Percentiles rank a stretch among this genome's conserved stretches.
These are phyloP conservation scores for Rallus limicola DNA, from an alignment of 2,113 vertebrate species.

Conservation along the genomic window DNA sequence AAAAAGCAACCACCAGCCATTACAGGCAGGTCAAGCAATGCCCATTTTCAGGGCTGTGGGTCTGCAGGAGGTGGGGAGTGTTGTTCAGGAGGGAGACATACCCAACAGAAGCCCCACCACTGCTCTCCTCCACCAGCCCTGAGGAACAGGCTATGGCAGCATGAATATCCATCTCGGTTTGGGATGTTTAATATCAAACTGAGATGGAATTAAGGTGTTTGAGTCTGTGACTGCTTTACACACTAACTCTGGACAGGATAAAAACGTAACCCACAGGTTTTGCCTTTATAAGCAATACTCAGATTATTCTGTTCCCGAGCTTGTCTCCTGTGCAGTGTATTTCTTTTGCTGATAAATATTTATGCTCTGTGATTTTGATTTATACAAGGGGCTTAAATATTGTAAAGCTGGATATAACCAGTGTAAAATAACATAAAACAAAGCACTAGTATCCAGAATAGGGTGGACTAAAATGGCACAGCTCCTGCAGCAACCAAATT, in stretches of 20 bases:
- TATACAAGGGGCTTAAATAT: slow-evolving; percentile 59
- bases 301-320: not conserved
- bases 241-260: not conserved
- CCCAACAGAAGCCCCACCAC: not conserved
- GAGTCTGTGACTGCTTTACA: not conserved
- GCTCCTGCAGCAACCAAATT: not conserved
- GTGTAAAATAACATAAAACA: slow-evolving; percentile 25
- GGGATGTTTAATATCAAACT: not conserved
- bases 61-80: not conserved
- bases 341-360: slow-evolving; percentile 69
- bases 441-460: not conserved
- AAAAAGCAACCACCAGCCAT: not conserved
- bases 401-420: slow-evolving; percentile 25
- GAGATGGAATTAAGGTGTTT: not conserved
- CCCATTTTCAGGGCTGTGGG: not conserved
- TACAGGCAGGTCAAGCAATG: not conserved
- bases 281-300: slow-evolving; percentile 34
- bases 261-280: not conserved
- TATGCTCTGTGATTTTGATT: slow-evolving; percentile 56
- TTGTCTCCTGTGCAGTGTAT: slow-evolving; percentile 45
- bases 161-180: fast-evolving
- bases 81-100: not conserved
- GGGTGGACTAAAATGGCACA: not conserved
- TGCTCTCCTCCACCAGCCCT: not conserved
- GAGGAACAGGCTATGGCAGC: not conserved